A percentile compares a stretch with the other conserved stretches of the same genome.
Conservation (phyloP, 2,113 vertebrate genomes). For the Halichoerus grypus region DNA sequence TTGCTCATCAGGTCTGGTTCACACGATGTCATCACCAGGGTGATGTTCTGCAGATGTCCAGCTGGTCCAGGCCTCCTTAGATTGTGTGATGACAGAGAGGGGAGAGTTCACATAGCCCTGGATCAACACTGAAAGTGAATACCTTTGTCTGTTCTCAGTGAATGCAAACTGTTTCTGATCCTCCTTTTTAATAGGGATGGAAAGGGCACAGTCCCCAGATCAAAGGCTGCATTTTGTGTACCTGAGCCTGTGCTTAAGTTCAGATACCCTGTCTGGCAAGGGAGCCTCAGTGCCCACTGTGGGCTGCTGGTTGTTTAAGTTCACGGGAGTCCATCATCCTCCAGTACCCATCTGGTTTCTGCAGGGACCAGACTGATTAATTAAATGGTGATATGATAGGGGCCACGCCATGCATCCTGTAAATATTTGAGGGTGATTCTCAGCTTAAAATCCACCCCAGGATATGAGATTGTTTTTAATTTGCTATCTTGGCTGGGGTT, state of each 20-base stretch:
- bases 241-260: not conserved
- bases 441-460: not conserved
- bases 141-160: not conserved
- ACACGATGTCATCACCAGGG: not conserved
- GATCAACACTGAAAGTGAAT: not conserved
- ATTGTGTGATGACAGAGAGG: not conserved
- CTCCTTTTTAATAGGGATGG: constrained; percentile 21
- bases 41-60: not conserved
- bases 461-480: not conserved
- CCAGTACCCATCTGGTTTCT: not conserved
- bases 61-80: not conserved
- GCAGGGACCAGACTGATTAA: not conserved
- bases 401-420: not conserved
- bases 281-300: not conserved
- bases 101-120: not conserved
- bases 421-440: not conserved
- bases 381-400: not conserved
- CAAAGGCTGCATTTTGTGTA: not conserved
- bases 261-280: not conserved
- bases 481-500: not conserved
- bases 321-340: not conserved
- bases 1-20: not conserved
- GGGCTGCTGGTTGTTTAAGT: not conserved
- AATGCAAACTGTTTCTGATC: not conserved
- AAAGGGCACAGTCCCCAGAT: constrained; percentile 1